Base-by-base conservation (phyloP, 2,113 vertebrate genomes). In the Indicator maculatus region DNA sequence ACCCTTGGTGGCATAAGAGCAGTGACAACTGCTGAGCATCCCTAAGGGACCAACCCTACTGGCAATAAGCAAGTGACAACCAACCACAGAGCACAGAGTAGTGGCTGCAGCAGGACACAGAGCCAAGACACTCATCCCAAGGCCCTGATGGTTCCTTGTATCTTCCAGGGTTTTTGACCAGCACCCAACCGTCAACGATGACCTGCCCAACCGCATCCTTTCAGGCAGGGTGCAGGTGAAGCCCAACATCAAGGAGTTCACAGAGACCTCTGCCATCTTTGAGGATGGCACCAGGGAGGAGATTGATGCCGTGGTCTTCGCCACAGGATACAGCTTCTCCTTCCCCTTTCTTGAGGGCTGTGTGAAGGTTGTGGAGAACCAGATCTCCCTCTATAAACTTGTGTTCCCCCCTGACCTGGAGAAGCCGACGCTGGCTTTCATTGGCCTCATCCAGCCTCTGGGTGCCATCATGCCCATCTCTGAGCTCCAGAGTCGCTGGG, bases 401-500 rank as follows among this genome's bases (percentile, higher is more conserved):
- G 3, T 98, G 75, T 99, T 99, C 56, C 98, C 98, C 6, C 97
- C 98, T 4, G 94, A 97, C 23, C 92, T 99, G 47, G 97, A 98
- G 92, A 98, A 90, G 33, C 98, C 98, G 0, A 99, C 99, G 0
- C 93, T 99, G 95, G 99, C 98, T 28, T 73, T 99, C 75, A 97
- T 99, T 0, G 99, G 99, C 60, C 76, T 99, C 60, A 30, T 99
- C 63, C 98, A 98, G 66, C 89, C 98, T 7, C 79, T 96, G 33
- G 99, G 99, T 21, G 97, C 99, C 36, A 97, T 98, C 61, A 98
- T 99, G 98, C 98, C 99, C 14, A 41, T 97, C 73, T 94, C 98
- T 3, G 99, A 99, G 96, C 96, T 99, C 90, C 99, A 99, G 94
- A 98, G 97, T n/a, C 98, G 98, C 60, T 99, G 98, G 99, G 98